These are phyloP conservation scores for Drymodes brunneopygia DNA, from an alignment of 2,113 vertebrate genomes.

Conservation along the genomic window DNA sequence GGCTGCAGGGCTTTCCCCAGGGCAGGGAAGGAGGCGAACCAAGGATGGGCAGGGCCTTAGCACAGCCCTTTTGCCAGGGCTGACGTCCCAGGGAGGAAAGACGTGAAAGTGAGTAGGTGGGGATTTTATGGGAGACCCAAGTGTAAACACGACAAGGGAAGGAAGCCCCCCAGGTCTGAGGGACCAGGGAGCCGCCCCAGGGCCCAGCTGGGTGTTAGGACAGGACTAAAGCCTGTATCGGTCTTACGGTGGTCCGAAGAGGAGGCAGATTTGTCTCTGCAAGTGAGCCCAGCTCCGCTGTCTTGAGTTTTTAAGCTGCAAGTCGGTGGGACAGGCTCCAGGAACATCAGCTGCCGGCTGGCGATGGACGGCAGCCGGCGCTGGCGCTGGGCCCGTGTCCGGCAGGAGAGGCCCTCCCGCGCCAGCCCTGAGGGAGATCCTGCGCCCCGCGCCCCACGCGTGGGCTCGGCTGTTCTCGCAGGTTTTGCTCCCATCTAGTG, in stretches of 20 bases:
- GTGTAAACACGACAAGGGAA: fast-evolving
- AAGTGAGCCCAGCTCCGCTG: fast-evolving
- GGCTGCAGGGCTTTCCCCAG: not conserved
- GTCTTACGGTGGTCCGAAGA: not conserved
- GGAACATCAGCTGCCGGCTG: not conserved
- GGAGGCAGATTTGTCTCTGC: not conserved
- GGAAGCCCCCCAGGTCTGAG: not conserved
- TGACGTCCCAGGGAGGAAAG: not conserved
- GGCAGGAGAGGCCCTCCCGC: not conserved
- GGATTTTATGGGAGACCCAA: not conserved
- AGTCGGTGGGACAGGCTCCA: not conserved
- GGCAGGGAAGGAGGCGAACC: not conserved
- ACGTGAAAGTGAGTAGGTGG: fast-evolving
- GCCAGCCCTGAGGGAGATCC: fast-evolving
- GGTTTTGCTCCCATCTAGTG: not conserved
- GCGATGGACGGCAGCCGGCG: fast-evolving
- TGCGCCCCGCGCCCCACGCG: not conserved
- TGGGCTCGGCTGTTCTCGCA: not conserved
- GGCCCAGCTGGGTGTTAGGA: not conserved
- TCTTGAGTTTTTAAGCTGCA: not conserved
- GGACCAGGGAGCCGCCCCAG: not conserved
- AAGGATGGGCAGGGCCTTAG: not conserved
- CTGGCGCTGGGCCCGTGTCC: not conserved
- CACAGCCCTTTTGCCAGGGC: not conserved
- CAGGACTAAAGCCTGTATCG: fast-evolving